phyloP scores from a whole-genome alignment of 2,888 invertebrate genomes.

The Trissolcus japonicus region DNA sequence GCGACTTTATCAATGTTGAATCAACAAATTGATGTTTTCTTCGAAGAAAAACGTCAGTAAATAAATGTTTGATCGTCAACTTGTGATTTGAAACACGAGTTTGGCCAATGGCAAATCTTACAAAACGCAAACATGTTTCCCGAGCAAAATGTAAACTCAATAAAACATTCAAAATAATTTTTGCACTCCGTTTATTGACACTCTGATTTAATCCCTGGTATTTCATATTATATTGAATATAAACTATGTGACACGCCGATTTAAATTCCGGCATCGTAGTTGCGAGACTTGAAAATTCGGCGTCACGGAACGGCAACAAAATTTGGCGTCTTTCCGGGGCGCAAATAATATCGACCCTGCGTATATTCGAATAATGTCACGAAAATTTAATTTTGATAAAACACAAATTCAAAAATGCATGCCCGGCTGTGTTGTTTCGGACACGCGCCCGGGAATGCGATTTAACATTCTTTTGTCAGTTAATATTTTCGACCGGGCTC shows the following conservation, averaged over 20 bases:
- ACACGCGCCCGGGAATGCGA: conserved; percentile 9
- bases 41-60: neutral
- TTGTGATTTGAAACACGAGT: neutral
- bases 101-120: conserved; percentile 10
- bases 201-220: conserved; percentile 28
- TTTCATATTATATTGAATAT: conserved; percentile 39
- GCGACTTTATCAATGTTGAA: too few species aligned
- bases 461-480: conserved; percentile 38
- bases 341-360: conserved; percentile 37
- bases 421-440: conserved; percentile 9
- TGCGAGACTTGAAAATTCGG: conserved; percentile 33
- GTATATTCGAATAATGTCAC: conserved; percentile 39
- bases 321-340: conserved; percentile 14
- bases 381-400: conserved; percentile 23
- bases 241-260: conserved; percentile 30
- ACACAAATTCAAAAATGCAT: conserved; percentile 21
- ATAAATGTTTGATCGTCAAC: neutral
- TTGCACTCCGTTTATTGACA: conserved; percentile 33
- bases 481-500: conserved; percentile 4
- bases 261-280: conserved; percentile 41
- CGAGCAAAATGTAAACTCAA: conserved; percentile 4
- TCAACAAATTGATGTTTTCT: neutral
- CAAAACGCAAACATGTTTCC: neutral
- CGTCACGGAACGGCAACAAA: conserved; percentile 19
- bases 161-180: conserved; percentile 45